Evolutionary conservation across 2,888 invertebrate genomes (phyloP), one percentile per base, ranked within the genome.

Genomic region (Caenorhabditis sp.): DNA sequence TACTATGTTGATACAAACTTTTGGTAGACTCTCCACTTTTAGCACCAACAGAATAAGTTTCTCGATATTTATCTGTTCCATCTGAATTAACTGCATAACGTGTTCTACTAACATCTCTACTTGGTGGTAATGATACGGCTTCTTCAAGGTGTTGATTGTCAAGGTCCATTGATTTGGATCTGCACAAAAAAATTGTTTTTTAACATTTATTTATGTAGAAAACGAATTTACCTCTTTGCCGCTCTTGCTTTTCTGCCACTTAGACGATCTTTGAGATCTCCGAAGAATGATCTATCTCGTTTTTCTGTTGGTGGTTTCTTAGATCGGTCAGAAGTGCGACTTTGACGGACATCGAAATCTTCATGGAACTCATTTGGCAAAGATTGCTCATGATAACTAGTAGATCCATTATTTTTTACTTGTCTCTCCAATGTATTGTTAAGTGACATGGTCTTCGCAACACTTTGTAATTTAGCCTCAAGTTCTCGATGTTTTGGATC

Each of bases 271-370:
- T 78, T 73, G 14, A 87, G 72, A 31, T 86, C 83, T 17, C 83
- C 86, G 59, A 87, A 87, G 76, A 87, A 87, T 14, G 86, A 86
- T 12, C 82, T 76, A 38, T 84, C 83, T 20, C 85, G 70, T 58
- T 82, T 82, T 52, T 77, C 78, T 0, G 61, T 36, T 57, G 70
- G 70, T 12, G 61, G 66, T 31, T 80, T 81, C 59, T 81, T 81
- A 0, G 63, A 62, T 10, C 77, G 71, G 50, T 81, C 81, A 17
- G 52, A 7, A 3, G 7, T 17, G 54, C 67, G 56, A 17, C 72
- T 70, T 17, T 68, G 56, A 61, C 77, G 53, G 10, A 62, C 73
- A 43, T 68, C 68, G 12, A 68, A 21, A 5, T 73, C 73, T 57
- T 73, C 73, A 52, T 68, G 68, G 60, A 73, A 73, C 54, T 73